These are phyloP conservation scores for Leptinotarsa lineolata DNA, from an alignment of 1,140 invertebrate genomes.

Conservation along the genomic window DNA sequence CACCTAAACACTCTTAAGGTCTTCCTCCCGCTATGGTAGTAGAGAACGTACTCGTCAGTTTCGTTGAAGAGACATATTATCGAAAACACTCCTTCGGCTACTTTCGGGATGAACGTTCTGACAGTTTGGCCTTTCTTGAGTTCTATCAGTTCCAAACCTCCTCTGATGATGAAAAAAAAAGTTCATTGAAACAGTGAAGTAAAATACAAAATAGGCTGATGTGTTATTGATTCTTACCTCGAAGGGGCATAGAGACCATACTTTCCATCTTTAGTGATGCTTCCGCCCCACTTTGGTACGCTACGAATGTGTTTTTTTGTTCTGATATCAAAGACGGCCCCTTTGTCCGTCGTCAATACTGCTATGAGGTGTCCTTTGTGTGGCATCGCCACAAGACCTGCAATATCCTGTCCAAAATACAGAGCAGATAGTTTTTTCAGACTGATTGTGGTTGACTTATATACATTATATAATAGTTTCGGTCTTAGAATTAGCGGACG, in stretches of 20 bases:
- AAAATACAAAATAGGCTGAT: neutral
- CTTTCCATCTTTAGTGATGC: conserved; percentile 84
- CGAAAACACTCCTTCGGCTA: conserved; percentile 96
- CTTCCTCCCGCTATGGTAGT: conserved; percentile 93
- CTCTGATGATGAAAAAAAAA: conserved; percentile 61
- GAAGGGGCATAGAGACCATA: conserved; percentile 90
- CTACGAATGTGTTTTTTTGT: conserved; percentile 76
- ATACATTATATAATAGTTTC: too few species aligned
- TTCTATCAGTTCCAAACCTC: conserved; percentile 89
- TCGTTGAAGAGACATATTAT: conserved; percentile 93
- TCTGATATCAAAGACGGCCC: conserved; percentile 82
- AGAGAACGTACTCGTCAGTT: conserved; percentile 93
- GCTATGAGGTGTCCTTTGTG: conserved; percentile 83
- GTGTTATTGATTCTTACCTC: conserved; percentile 54
- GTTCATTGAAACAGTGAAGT: too few species aligned
- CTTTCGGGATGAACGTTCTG: conserved; percentile 85
- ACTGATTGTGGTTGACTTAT: too few species aligned
- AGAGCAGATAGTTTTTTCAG: too few species aligned
- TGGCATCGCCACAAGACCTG: conserved; percentile 74
- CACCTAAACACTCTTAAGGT: conserved; percentile 89
- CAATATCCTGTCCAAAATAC: conserved; percentile 62
- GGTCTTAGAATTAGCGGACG: too few species aligned
- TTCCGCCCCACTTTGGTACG: conserved; percentile 81
- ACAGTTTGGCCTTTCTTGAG: conserved; percentile 81
- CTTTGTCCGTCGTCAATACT: conserved; percentile 88